A percentile compares a stretch with the other conserved stretches of the same genome.
phyloP scores from a whole-genome alignment of 1,140 invertebrate species.

The Helicoverpa armigera region DNA sequence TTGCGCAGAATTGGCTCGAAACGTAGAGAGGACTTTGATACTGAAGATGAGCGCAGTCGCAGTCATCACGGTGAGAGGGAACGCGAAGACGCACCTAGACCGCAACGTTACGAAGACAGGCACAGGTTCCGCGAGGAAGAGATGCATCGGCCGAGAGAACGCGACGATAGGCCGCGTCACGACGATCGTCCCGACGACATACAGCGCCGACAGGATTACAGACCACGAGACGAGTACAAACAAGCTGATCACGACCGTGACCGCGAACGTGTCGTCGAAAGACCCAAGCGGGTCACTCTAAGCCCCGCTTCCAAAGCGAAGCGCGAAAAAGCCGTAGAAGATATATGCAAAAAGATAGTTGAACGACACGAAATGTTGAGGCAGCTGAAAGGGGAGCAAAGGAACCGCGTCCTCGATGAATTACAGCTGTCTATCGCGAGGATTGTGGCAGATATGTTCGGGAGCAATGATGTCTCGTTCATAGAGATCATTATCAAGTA shows the following conservation, averaged over 20 bases:
- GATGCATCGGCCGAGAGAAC: background rate
- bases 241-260: conserved; percentile 28
- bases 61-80: conserved; percentile 13
- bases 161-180: conserved; percentile 7
- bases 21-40: conserved; percentile 49
- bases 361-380: conserved; percentile 40
- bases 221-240: conserved; percentile 6
- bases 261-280: background rate
- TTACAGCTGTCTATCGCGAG: conserved; percentile 59
- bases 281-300: background rate
- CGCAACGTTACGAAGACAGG: conserved; percentile 23
- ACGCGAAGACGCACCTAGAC: conserved; percentile 6
- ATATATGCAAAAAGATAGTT: conserved; percentile 69
- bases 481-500: conserved; percentile 77
- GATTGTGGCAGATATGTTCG: conserved; percentile 71
- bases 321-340: conserved; percentile 70
- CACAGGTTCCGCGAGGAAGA: conserved; percentile 32
- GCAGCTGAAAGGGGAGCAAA: conserved; percentile 55
- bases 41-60: conserved; percentile 38
- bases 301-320: conserved; percentile 56
- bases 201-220: conserved; percentile 2
- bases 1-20: conserved; percentile 58
- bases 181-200: conserved; percentile 2
- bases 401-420: conserved; percentile 59
- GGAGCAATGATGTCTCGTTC: conserved; percentile 68